Evolutionary conservation across 1,140 invertebrate species (phyloP), one percentile per base, ranked within the genome.

Genomic region (Augochlora pura): DNA sequence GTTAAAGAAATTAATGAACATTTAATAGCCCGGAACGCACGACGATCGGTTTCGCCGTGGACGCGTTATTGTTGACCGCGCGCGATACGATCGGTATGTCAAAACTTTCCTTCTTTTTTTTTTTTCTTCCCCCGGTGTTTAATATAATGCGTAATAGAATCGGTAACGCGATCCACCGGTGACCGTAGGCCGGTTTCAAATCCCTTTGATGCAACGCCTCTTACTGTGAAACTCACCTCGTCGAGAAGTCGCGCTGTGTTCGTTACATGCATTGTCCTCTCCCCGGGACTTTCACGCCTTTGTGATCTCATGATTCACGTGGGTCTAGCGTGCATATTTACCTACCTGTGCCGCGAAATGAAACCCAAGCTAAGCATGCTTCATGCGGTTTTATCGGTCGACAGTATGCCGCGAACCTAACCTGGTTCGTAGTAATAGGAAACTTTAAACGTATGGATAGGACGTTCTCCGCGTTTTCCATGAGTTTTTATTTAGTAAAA

Each of bases 221-320:
- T 38, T n/a, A 12, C 23, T 73, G 18, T 70, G 42, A 84, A 81
- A 85, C 68, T 77, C 66, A 25, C 21, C 79, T 75, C 59, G 69
- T 52, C 42, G 46, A 77, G 42, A 71, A 85, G 71, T 76, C 70
- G 66, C 57, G n/a, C n/a, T n/a, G n/a, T 52, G 78, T 62, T 82
- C 71, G 80, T 86, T 82, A 76, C 62, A 60, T 27, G 63, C 60
- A 85, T 86, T 86, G 80, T 85, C n/a, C n/a, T n/a, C 59, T 80
- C 32, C 27, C 10, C 62, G 21, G 42, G 59, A 57, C 68, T 78
- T 70, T 72, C 39, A 79, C 59, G 59, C 14, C 64, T 76, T 78
- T 69, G 73, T 77, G 68, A 73, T 66, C 67, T 81, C 18, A 66
- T 81, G 79, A 85, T 85, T 85, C 84, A 85, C 78, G 76, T 59